Evolutionary conservation across 2,113 vertebrate species (phyloP), one percentile per base, ranked within the genome.

Genomic region (Gymnocephalus cernua): DNA sequence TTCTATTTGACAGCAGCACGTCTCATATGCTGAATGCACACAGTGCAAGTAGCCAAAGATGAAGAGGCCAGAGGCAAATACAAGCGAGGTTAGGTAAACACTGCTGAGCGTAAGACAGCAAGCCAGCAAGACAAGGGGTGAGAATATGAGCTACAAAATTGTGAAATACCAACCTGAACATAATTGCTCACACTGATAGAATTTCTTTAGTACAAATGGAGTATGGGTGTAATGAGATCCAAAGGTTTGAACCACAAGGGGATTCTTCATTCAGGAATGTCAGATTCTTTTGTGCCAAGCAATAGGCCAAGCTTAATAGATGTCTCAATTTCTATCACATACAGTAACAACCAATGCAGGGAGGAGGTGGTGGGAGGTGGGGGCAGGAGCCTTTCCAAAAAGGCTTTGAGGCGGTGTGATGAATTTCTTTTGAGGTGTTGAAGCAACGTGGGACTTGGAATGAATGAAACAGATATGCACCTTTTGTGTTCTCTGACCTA

Each of bases 281-380:
- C 93, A 93, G 88, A 89, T 72, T 88, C 91, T 81, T 93, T 94
- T 92, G 88, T 93, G 88, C 80, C 70, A 47, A 88, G 88, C 87
- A 91, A 91, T 93, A 91, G 88, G 87, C 80, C 58, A n/a, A 83
- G 91, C 87, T 89, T 89, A 93, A 94, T 90, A 85, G 92, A 92
- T 90, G 90, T 91, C 91, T 93, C 91, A 89, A 92, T 94, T 89
- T 91, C 90, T 87, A 89, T 91, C 89, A 84, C 86, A 90, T 91
- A 91, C 86, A 89, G 89, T 89, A 89, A 88, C 86, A 83, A 88
- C 79, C 80, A 58, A 84, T 86, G 88, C 61, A 23, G 70, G 70
- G 79, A 56, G 64, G 78, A 66, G 79, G 73, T 2, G 67, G 70
- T 44, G 77, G 79, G 79, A 38, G 62, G 81, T 41, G 77, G 83